Evolutionary conservation across 2,113 vertebrate species (phyloP).

Genomic region (Polypterus bichir): DNA sequence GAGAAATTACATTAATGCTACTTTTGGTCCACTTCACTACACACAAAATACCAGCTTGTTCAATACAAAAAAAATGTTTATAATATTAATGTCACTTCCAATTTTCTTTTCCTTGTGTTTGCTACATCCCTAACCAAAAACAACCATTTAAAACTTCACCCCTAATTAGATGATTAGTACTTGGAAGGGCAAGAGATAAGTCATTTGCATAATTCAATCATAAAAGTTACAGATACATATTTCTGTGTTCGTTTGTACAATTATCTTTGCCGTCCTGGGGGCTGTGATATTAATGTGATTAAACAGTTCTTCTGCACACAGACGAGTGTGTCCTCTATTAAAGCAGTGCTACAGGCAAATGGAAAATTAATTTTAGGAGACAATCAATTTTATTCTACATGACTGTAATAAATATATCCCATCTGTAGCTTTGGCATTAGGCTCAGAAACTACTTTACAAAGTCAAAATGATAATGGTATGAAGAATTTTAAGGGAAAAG

Average conservation of each 20-base stretch:
- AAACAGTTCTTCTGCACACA: slow-evolving; percentile 81
- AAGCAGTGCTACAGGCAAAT: slow-evolving; percentile 73
- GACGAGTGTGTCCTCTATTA: slow-evolving; percentile 76
- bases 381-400: slow-evolving; percentile 86
- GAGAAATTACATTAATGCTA: slow-evolving; percentile 25
- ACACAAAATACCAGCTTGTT: slow-evolving; percentile 23
- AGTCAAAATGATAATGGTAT: slow-evolving; percentile 64
- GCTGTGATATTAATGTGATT: slow-evolving; percentile 83
- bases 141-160: slow-evolving; percentile 71
- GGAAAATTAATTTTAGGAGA: slow-evolving; percentile 89
- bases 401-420: slow-evolving; percentile 80
- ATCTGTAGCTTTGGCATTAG: slow-evolving; percentile 72
- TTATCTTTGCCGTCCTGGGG: slow-evolving; percentile 70
- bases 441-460: slow-evolving; percentile 64
- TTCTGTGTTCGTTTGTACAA: slow-evolving; percentile 79
- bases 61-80: slow-evolving; percentile 27
- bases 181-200: slow-evolving; percentile 73
- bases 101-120: slow-evolving; percentile 48
- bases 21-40: slow-evolving; percentile 19
- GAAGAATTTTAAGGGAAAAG: not conserved
- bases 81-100: slow-evolving; percentile 38
- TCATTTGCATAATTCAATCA: slow-evolving; percentile 89
- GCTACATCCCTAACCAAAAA: slow-evolving; percentile 50
- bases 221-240: slow-evolving; percentile 83
- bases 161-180: slow-evolving; percentile 86